Evolutionary conservation across 2,888 invertebrate genomes (phyloP), one percentile per base, ranked within the genome.

Genomic region (Nomada flava): DNA sequence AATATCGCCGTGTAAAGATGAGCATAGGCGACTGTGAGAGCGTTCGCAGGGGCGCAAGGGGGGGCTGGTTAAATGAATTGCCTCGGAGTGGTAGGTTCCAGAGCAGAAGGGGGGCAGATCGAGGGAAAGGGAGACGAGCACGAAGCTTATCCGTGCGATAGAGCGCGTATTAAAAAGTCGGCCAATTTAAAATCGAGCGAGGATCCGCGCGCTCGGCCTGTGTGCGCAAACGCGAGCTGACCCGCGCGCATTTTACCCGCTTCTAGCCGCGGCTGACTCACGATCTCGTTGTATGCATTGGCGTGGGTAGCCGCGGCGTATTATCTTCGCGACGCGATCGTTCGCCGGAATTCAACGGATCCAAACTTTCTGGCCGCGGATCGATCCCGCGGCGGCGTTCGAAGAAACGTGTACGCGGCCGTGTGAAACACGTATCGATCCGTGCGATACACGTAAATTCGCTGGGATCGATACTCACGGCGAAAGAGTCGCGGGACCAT

Each of bases 161-260:
- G 88, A 90, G 13, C 10, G 15, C 9, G 42, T 88, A 90, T 91
- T 90, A 91, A 91, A 53, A 91, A 90, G 86, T 90, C 87, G 88
- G 88, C 90, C 90, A 91, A 91, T 91, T 91, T 91, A 90, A 91
- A 91, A 91, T 90, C 91, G 91, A 91, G 90, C 90, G 88, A 90
- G 88, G 91, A 91, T 91, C 86, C 88, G 85, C 79, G 82, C 79
- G 72, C 29, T 7, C 85, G 74, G 88, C 78, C 84, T 73, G 84
- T 84, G 83, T 60, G 68, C 36, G 50, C 63, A 55, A 63, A 36
- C 62, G 52, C 62, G 77, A 74, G 15, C 68, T 62, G 50, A n/a
- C 29, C 53, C 42, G 42, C 55, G 53, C 55, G n/a, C 44, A 42
- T 44, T 23, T 23, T 10, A 20, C 20, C 36, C 68, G 55, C 55